Base-by-base conservation (phyloP, 2,113 vertebrate genomes). In the Sinocyclocheilus rhinocerous region DNA sequence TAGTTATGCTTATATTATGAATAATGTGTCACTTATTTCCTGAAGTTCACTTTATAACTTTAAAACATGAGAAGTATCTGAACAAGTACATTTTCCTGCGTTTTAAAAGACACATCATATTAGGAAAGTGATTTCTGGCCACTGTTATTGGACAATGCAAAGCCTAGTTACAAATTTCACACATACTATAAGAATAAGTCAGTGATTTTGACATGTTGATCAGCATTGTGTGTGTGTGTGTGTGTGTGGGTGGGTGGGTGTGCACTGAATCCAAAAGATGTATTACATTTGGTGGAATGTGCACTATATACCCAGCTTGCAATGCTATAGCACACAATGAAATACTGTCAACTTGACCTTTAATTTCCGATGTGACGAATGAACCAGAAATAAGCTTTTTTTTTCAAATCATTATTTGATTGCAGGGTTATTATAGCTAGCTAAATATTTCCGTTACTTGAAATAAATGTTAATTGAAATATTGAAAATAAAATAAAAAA, bases 41-140 rank as follows among this genome's bases (percentile, higher is more conserved):
- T 52, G 36, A 78, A 72, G 45, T 70, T 72, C 50, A 72, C 50
- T 81, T n/a, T 29, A 16, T 33, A 76, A 76, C 82, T 84, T 33
- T 55, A 2, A 59, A 57, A 73, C 84, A 85, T 88, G 84, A 94
- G 89, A 93, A 91, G 85, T 87, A 89, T 79, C 79, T 12, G 72
- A 85, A 91, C 84, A 36, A 69, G 29, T 29, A 36, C 65, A 69
- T 69, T 33, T 69, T 69, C 0, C 18, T 33, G 26, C 26, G 16
- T 69, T 67, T 69, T 69, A 69, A 69, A 69, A 3, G 26, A 69
- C 65, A 33, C 15, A 4, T 18, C 3, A 69, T 63, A 24, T 24
- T 63, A 26, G 13, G 10, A 12, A 12, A 24, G 5, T 1, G 2
- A 63, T 63, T 26, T 63, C n/a, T 63, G 29, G 26, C 26, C 15